Conservation (phyloP, 2,888 invertebrate species). For the Octonoba sinensis region DNA sequence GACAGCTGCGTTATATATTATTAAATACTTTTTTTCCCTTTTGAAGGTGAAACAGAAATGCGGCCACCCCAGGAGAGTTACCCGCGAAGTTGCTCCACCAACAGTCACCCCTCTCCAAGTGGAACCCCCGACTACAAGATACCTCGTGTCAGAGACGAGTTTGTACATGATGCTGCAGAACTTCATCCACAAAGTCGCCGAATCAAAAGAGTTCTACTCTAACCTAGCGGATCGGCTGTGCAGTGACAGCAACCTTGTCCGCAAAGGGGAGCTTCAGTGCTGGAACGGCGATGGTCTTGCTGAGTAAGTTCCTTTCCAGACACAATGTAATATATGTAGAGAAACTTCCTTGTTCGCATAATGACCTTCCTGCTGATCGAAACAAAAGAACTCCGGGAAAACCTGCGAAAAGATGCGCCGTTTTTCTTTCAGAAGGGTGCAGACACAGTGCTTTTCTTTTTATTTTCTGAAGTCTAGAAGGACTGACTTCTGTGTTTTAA, state of each 20-base stretch:
- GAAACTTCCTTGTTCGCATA: neutral
- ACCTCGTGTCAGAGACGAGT: slow-evolving; percentile 30
- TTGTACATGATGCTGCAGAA: slow-evolving; percentile 65
- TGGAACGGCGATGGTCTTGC: slow-evolving; percentile 86
- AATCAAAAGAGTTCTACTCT: slow-evolving; percentile 85
- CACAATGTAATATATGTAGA: neutral
- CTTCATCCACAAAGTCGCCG: slow-evolving; percentile 69
- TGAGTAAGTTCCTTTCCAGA: slow-evolving; percentile 77
- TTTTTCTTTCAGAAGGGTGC: no score
- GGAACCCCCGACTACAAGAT: neutral
- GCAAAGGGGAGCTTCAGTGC: slow-evolving; percentile 76
- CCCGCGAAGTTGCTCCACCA: slow-evolving; percentile 33
- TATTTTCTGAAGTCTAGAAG: no score
- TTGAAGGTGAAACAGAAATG: slow-evolving; percentile 65
- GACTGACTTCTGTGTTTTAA: no score
- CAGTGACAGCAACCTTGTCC: slow-evolving; percentile 75
- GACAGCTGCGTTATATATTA: no score
- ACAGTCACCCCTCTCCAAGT: neutral
- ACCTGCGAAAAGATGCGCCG: no score
- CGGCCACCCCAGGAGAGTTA: slow-evolving; percentile 62
- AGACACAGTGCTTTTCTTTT: no score
- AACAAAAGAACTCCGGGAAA: no score
- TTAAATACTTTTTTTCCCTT: slow-evolving; percentile 12
- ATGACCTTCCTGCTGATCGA: neutral
- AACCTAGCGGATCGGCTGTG: slow-evolving; percentile 85